Conservation (phyloP, 1,140 invertebrate genomes). For the Drosophila sp. region DNA sequence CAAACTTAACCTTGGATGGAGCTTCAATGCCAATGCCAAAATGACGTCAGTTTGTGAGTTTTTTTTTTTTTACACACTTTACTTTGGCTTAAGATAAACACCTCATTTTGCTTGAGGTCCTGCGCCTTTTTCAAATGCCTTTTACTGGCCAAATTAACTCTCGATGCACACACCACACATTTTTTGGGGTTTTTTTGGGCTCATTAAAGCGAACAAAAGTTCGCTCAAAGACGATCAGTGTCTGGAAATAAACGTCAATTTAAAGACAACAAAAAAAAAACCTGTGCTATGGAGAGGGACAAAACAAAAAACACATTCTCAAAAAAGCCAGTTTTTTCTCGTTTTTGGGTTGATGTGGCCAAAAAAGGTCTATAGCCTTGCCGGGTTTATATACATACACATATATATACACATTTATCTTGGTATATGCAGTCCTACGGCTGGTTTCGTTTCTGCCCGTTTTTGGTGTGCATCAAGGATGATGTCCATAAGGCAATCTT, state of each 20-base stretch:
- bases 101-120: conserved; percentile 38
- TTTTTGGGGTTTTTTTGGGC: conserved; percentile 22
- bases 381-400: conserved; percentile 36
- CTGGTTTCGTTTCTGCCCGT: conserved; percentile 70
- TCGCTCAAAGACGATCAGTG: conserved; percentile 40
- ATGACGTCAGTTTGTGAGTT: conserved; percentile 58
- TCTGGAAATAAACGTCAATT: conserved; percentile 78
- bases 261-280: conserved; percentile 29
- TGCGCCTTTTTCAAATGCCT: conserved; percentile 60
- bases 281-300: conserved; percentile 28
- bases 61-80: conserved; percentile 57
- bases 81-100: conserved; percentile 42
- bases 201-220: conserved; percentile 75
- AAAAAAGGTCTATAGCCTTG: conserved; percentile 77
- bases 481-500: conserved; percentile 60
- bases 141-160: conserved; percentile 60
- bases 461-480: conserved; percentile 78
- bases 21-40: conserved; percentile 72
- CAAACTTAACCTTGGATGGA: conserved; percentile 44
- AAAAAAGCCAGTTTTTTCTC: conserved; percentile 42
- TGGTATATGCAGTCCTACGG: conserved; percentile 68
- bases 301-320: conserved; percentile 72
- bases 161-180: conserved; percentile 38
- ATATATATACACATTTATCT: neutral
- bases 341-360: conserved; percentile 59